phyloP scores from a whole-genome alignment of 2,797 vertebrate genomes.

The Sphaeramia orbicularis region DNA sequence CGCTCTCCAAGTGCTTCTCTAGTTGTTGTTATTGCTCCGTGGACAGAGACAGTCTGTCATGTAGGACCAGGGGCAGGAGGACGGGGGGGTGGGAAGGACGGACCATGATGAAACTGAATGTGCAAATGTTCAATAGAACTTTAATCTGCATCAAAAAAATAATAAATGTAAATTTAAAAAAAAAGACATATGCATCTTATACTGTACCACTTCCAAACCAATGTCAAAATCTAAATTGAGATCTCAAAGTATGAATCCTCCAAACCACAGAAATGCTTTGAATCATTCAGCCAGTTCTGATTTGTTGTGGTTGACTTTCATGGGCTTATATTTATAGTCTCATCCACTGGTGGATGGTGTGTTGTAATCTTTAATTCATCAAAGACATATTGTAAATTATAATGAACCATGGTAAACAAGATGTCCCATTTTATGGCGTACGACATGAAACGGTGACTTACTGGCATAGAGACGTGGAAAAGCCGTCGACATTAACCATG shows the following conservation, averaged over 20 bases:
- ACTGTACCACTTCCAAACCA: too few species aligned
- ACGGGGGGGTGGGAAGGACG: too few species aligned
- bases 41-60: too few species aligned
- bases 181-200: too few species aligned
- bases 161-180: too few species aligned
- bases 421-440: slow-evolving; percentile 21
- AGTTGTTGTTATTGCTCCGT: too few species aligned
- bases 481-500: slow-evolving; percentile 21
- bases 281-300: slow-evolving; percentile 11
- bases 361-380: slow-evolving; percentile 22
- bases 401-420: slow-evolving; percentile 22
- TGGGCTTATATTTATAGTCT: slow-evolving; percentile 28
- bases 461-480: slow-evolving; percentile 9
- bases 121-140: too few species aligned
- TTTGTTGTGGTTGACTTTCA: slow-evolving; percentile 1
- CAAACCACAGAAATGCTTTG: slow-evolving; percentile 1
- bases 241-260: neutral
- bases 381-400: slow-evolving; percentile 15
- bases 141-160: too few species aligned
- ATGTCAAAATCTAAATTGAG: too few species aligned
- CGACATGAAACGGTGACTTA: slow-evolving; percentile 24
- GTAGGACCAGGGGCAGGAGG: too few species aligned
- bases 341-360: neutral
- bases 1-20: too few species aligned
- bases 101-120: too few species aligned